Conservation (phyloP, 2,888 invertebrate genomes). For the Meganola albula region DNA sequence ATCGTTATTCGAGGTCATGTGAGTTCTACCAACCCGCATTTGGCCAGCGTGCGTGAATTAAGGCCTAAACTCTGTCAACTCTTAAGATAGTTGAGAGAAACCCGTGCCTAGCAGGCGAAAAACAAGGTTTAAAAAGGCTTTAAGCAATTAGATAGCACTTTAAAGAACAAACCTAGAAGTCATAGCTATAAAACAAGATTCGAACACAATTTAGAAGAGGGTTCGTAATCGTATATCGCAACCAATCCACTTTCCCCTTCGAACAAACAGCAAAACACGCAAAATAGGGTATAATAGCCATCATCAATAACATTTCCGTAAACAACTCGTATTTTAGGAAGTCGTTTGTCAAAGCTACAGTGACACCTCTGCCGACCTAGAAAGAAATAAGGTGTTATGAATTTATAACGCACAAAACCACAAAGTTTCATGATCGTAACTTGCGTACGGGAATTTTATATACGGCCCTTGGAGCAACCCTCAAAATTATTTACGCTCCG, state of each 20-base stretch:
- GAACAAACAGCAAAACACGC: slow-evolving; percentile 17
- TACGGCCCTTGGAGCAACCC: slow-evolving; percentile 19
- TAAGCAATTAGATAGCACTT: no score
- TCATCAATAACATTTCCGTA: slow-evolving; percentile 25
- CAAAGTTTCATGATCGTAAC: slow-evolving; percentile 22
- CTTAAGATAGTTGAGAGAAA: no score
- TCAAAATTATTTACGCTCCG: slow-evolving; percentile 21
- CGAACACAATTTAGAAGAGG: no score
- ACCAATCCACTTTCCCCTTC: slow-evolving; percentile 3
- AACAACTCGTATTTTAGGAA: slow-evolving; percentile 23
- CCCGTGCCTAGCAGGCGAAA: no score
- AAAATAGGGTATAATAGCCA: slow-evolving; percentile 19
- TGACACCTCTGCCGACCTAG: slow-evolving; percentile 11
- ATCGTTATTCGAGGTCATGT: no score
- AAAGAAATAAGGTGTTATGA: slow-evolving; percentile 22
- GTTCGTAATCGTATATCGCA: no score
- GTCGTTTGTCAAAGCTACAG: slow-evolving; percentile 25
- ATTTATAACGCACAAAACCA: slow-evolving; percentile 21
- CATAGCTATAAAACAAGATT: no score
- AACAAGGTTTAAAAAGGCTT: no score
- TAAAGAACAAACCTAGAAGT: no score
- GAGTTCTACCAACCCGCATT: no score
- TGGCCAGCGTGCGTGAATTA: no score
- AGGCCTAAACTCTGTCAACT: no score
- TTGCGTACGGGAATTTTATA: slow-evolving; percentile 24